These are phyloP conservation scores for Sebastes iracundus DNA, from an alignment of 2,797 vertebrate genomes.

Conservation along the genomic window DNA sequence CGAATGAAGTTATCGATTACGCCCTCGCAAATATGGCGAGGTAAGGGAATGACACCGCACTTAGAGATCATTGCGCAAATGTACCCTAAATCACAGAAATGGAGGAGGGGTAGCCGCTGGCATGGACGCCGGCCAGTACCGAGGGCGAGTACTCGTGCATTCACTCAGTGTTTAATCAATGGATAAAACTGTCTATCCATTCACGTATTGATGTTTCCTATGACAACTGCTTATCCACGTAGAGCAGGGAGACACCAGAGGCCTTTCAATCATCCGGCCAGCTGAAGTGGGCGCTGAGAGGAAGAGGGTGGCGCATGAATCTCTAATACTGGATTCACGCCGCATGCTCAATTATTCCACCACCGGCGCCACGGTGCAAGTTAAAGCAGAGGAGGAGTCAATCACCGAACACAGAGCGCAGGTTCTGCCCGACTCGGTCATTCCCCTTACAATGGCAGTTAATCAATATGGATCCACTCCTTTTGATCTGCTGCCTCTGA, in stretches of 20 bases:
- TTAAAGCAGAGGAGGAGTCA: slow-evolving; percentile 57
- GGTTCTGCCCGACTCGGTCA: slow-evolving; percentile 34
- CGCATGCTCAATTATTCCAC: slow-evolving; percentile 65
- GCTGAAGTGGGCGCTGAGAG: slow-evolving; percentile 53
- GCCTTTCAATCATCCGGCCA: slow-evolving; percentile 72
- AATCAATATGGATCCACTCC: slow-evolving; percentile 70
- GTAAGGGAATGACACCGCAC: slow-evolving; percentile 71
- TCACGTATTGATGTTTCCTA: slow-evolving; percentile 79
- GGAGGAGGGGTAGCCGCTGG: slow-evolving; percentile 61
- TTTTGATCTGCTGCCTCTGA: slow-evolving; percentile 67
- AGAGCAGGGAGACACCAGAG: slow-evolving; percentile 72
- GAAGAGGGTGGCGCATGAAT: slow-evolving; percentile 59
- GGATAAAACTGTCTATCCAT: slow-evolving; percentile 82
- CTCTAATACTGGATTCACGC: slow-evolving; percentile 60
- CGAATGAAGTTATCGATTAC: slow-evolving; percentile 77
- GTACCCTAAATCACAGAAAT: slow-evolving; percentile 78
- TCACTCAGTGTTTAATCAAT: slow-evolving; percentile 84
- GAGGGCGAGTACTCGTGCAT: slow-evolving; percentile 70
- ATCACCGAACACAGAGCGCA: slow-evolving; percentile 37
- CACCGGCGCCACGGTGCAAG: slow-evolving; percentile 30
- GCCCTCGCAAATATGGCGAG: slow-evolving; percentile 62
- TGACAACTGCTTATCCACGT: slow-evolving; percentile 80
- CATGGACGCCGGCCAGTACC: slow-evolving; percentile 38
- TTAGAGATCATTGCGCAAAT: slow-evolving; percentile 79
- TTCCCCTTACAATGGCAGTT: slow-evolving; percentile 57